These are phyloP conservation scores for Tetraodon nigroviridis DNA, from an alignment of 2,113 vertebrate genomes.

Conservation along the genomic window DNA sequence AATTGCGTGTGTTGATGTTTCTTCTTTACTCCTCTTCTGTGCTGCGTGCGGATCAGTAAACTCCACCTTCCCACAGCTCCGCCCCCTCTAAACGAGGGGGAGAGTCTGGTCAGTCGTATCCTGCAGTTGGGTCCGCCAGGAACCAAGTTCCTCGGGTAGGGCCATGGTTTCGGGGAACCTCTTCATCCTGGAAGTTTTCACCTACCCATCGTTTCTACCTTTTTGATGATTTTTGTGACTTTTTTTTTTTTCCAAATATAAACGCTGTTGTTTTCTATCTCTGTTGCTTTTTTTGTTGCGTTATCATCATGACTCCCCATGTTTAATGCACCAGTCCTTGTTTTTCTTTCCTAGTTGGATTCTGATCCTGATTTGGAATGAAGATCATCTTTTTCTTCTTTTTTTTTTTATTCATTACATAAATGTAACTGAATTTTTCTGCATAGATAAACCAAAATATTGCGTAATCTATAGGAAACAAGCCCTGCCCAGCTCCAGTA, in stretches of 20 bases:
- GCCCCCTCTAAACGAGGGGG: constrained; percentile 99
- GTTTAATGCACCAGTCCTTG: not conserved
- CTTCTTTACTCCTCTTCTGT: constrained; percentile 82
- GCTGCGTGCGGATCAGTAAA: constrained; percentile 98
- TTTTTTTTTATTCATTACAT: constrained; percentile 14
- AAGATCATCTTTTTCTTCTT: not conserved
- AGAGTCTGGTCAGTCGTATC: constrained; percentile 99
- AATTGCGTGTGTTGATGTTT: constrained; percentile 74
- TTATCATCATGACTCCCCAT: too few relatives aligned
- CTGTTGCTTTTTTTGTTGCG: not conserved
- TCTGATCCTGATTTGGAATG: constrained; percentile 23
- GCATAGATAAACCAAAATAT: constrained; percentile 9
- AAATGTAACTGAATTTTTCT: constrained; percentile 3
- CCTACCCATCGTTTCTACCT: constrained; percentile 2
- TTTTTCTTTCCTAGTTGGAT: constrained; percentile 13
- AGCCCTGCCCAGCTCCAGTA: not conserved
- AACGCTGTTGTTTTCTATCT: not conserved
- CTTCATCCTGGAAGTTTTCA: constrained; percentile 39
- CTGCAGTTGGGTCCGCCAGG: constrained; percentile 99
- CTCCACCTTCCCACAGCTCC: constrained; percentile 99
- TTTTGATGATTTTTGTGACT: constrained; percentile 7
- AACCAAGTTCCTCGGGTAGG: constrained; percentile 99
- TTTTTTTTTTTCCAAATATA: constrained; percentile 13
- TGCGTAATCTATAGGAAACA: not conserved
- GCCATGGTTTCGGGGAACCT: constrained; percentile 63